These are phyloP conservation scores for Chydorus sphaericus DNA, from an alignment of 2,888 invertebrate species.

Conservation along the genomic window DNA sequence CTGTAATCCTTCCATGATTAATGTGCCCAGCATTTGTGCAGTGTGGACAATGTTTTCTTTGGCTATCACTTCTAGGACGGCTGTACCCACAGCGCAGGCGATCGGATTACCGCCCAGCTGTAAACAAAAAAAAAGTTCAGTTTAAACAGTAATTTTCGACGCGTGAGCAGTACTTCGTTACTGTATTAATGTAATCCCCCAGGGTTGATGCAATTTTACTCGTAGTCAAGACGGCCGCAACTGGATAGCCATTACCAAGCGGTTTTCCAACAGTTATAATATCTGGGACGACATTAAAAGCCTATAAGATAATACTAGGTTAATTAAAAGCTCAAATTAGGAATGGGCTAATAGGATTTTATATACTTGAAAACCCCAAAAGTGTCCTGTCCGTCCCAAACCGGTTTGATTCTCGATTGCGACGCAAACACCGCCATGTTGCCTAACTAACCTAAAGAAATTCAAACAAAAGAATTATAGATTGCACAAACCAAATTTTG, in stretches of 20 bases:
- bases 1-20: constrained; percentile 32
- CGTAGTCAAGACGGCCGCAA: constrained; percentile 42
- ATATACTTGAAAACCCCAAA: constrained; percentile 41
- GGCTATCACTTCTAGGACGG: constrained; percentile 38
- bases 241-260: constrained; percentile 40
- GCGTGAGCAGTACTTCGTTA: no score
- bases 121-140: not conserved
- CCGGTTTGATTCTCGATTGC: constrained; percentile 44
- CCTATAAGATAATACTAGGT: constrained; percentile 24
- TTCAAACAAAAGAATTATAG: no score
- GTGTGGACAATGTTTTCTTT: constrained; percentile 32
- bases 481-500: no score
- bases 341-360: no score
- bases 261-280: constrained; percentile 30
- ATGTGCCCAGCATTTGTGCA: constrained; percentile 33
- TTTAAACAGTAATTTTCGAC: no score
- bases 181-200: constrained; percentile 37
- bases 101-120: constrained; percentile 41
- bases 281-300: constrained; percentile 37
- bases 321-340: no score
- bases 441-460: constrained; percentile 32
- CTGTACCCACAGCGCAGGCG: constrained; percentile 37
- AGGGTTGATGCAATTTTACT: constrained; percentile 36
- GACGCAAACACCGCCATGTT: constrained; percentile 39
- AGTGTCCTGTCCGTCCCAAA: constrained; percentile 40